phyloP scores from a whole-genome alignment of 2,113 vertebrate genomes.

The Seriola quinqueradiata region DNA sequence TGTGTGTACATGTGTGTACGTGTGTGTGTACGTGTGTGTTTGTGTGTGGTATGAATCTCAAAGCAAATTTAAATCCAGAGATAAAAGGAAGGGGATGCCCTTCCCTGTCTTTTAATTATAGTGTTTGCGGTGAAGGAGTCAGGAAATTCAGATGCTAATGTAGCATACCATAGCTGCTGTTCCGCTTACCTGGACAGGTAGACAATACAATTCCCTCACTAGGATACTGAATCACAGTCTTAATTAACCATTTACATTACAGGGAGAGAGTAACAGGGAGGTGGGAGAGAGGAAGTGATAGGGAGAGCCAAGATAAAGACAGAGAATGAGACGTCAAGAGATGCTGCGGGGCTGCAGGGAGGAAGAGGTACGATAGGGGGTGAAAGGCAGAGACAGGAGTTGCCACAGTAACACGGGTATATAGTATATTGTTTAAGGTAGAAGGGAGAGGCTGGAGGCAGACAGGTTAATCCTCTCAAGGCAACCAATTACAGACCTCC shows the following conservation, averaged over 20 bases:
- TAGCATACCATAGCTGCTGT: constrained; percentile 43
- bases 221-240: constrained; percentile 1
- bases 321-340: background rate
- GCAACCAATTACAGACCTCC: constrained; percentile 73
- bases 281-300: background rate
- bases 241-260: constrained; percentile 19
- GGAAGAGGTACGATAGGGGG: background rate
- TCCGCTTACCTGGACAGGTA: constrained; percentile 46
- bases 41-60: constrained; percentile 63
- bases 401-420: constrained; percentile 46
- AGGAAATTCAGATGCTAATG: constrained; percentile 65
- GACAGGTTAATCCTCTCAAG: constrained; percentile 78
- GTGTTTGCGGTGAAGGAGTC: constrained; percentile 51
- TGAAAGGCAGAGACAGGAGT: constrained; percentile 1
- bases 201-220: constrained; percentile 1
- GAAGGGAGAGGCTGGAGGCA: constrained; percentile 69
- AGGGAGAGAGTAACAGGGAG: background rate
- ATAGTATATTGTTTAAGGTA: constrained; percentile 57
- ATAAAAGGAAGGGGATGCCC: constrained; percentile 72
- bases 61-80: constrained; percentile 69
- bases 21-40: constrained; percentile 39
- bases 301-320: background rate
- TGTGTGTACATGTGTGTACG: constrained; percentile 10
- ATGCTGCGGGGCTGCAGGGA: background rate
- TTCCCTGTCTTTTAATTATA: constrained; percentile 69